Conservation (phyloP, 2,113 vertebrate species). For the Neogale vison region DNA sequence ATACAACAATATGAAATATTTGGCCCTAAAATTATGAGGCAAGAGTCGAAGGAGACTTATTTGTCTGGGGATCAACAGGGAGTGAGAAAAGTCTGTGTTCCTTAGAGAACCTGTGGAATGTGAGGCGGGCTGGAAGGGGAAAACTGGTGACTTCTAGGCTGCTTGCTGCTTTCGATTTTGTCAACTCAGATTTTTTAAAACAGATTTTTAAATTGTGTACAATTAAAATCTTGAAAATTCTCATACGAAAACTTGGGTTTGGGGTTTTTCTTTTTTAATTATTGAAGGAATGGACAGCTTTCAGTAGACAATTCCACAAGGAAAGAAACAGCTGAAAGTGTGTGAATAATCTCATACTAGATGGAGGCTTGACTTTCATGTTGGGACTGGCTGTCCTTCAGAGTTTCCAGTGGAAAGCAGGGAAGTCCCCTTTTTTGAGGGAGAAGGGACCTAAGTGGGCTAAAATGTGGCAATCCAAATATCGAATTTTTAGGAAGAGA, state of each 20-base stretch:
- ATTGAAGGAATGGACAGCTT: neutral
- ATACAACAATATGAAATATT: neutral
- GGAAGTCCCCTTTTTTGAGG: neutral
- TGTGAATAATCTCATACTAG: neutral
- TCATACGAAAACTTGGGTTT: neutral
- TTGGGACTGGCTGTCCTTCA: neutral
- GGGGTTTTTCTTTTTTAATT: neutral
- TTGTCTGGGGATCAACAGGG: neutral
- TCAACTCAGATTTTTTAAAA: neutral
- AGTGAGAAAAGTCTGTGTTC: neutral
- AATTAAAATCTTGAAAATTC: neutral
- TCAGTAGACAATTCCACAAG: slow-evolving; percentile 10
- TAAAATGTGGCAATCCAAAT: neutral
- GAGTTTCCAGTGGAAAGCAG: neutral
- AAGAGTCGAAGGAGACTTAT: neutral
- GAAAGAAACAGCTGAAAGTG: neutral
- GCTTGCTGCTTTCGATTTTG: neutral
- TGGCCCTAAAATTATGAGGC: neutral
- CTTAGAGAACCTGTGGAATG: neutral
- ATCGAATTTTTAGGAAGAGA: neutral
- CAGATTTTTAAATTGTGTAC: neutral
- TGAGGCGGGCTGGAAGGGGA: neutral
- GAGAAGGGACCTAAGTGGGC: neutral
- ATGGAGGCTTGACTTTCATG: neutral
- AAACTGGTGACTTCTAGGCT: neutral